A percentile compares a stretch with the other conserved stretches of the same genome.
Evolutionary conservation across 2,888 invertebrate genomes (phyloP).

Genomic region (Operophtera brumata): DNA sequence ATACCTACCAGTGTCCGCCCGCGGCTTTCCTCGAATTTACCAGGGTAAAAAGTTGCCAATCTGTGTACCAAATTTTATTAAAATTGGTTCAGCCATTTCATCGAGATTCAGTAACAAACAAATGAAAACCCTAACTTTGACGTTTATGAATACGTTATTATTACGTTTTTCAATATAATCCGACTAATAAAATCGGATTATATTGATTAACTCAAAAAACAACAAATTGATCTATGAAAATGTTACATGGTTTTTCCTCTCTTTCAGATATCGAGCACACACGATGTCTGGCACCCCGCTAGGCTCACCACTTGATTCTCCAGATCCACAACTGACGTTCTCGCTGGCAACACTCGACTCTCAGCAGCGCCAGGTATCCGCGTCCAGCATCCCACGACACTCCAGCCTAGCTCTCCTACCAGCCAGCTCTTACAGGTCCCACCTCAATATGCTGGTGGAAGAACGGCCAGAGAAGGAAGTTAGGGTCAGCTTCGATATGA

Average conservation of each 20-base stretch:
- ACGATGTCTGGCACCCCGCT: slow-evolving; percentile 89
- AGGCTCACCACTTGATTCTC: slow-evolving; percentile 91
- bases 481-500: slow-evolving; percentile 71
- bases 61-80: too few species aligned
- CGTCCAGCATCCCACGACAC: slow-evolving; percentile 74
- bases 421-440: slow-evolving; percentile 75
- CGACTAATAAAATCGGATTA: too few species aligned
- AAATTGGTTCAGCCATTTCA: too few species aligned
- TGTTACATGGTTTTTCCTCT: neutral
- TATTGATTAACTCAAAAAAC: too few species aligned
- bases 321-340: slow-evolving; percentile 85
- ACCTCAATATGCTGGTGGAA: slow-evolving; percentile 74
- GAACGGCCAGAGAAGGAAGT: slow-evolving; percentile 73
- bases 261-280: slow-evolving; percentile 89
- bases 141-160: too few species aligned
- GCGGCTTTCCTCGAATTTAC: too few species aligned
- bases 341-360: slow-evolving; percentile 82
- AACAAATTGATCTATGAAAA: too few species aligned
- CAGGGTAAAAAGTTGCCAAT: too few species aligned
- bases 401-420: slow-evolving; percentile 72
- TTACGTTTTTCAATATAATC: too few species aligned
- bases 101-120: too few species aligned
- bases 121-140: too few species aligned
- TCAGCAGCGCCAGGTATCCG: slow-evolving; percentile 83
- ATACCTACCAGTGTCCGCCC: too few species aligned